These are phyloP conservation scores for Hyposoter didymator DNA, from an alignment of 2,888 invertebrate species.

Conservation along the genomic window DNA sequence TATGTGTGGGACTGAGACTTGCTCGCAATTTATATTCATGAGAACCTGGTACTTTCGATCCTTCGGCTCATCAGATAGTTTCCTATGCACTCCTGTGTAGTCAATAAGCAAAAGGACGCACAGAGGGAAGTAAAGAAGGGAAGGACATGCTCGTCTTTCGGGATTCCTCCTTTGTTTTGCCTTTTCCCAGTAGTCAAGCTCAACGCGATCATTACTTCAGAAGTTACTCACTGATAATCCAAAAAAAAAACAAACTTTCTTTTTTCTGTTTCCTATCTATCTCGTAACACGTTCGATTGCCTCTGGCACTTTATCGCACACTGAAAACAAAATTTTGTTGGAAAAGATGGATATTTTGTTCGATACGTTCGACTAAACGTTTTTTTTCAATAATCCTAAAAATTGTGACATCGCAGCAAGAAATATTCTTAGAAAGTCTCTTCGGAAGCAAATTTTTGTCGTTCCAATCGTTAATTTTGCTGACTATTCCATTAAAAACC, in stretches of 20 bases:
- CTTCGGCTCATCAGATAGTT: slow-evolving; percentile 25
- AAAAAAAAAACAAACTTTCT: background rate
- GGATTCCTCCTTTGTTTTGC: slow-evolving; percentile 39
- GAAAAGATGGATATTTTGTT: too few relatives aligned
- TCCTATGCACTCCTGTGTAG: background rate
- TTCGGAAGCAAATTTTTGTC: too few relatives aligned
- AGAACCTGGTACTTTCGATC: slow-evolving; percentile 40
- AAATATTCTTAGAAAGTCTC: too few relatives aligned
- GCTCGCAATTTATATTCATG: slow-evolving; percentile 71
- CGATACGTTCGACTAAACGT: too few relatives aligned
- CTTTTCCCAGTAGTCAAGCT: slow-evolving; percentile 9
- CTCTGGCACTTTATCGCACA: background rate
- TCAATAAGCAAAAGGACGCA: background rate
- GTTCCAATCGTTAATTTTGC: too few relatives aligned
- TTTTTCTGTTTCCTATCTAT: background rate
- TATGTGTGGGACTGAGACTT: slow-evolving; percentile 13
- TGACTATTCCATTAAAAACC: too few relatives aligned
- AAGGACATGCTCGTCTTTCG: slow-evolving; percentile 28
- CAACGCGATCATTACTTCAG: slow-evolving; percentile 23
- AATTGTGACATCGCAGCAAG: too few relatives aligned
- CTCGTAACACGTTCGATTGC: background rate
- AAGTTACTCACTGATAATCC: slow-evolving; percentile 15
- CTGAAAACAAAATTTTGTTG: too few relatives aligned
- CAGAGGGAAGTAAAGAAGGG: background rate
- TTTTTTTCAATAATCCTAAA: too few relatives aligned